Evolutionary conservation across 2,113 vertebrate species (phyloP), one percentile per base, ranked within the genome.

Genomic region (Crotalus tigris): DNA sequence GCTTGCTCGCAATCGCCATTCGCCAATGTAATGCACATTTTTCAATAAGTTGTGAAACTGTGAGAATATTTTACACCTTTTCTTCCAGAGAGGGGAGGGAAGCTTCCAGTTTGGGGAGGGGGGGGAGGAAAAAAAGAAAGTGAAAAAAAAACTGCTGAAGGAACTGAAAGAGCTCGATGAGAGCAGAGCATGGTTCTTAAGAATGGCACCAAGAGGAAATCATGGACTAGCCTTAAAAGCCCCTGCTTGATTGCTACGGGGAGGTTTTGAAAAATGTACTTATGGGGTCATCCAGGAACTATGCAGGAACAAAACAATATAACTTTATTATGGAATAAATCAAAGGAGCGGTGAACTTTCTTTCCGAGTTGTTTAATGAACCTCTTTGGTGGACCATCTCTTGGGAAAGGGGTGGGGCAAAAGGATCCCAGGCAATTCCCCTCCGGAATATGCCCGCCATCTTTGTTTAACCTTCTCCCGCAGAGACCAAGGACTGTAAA

Each of bases 251-350:
- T 33, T 51, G 93, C 51, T 95, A 94, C 61, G 85, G 94, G 92
- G 88, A 19, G 92, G 94, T 95, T 97, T 95, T 95, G 94, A 94
- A 81, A 91, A 93, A 90, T 55, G 1, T 95, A 94, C 94, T 96
- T 95, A 95, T 94, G 95, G 95, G 90, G 90, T 95, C 93, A 92
- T 75, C 49, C 90, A 51, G 91, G 86, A 53, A 57, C 93, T 91
- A 92, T 94, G 94, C 92, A 94, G 96, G 90, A 95, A 92, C 58
- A 95, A 95, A 86, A 93, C 91, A 89, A 91, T 57, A 94, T 93
- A 96, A 95, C 94, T 97, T 96, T 95, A 93, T 95, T 95, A 96
- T 94, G 87, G 94, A 97, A 96, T 94, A 92, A 96, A 91, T 33
- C 94, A 39, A 94, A 96, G 59, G 94, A 97, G 81, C 91, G 90